These are phyloP conservation scores for Xiphophorus hellerii DNA, from an alignment of 2,113 vertebrate species.

Conservation along the genomic window DNA sequence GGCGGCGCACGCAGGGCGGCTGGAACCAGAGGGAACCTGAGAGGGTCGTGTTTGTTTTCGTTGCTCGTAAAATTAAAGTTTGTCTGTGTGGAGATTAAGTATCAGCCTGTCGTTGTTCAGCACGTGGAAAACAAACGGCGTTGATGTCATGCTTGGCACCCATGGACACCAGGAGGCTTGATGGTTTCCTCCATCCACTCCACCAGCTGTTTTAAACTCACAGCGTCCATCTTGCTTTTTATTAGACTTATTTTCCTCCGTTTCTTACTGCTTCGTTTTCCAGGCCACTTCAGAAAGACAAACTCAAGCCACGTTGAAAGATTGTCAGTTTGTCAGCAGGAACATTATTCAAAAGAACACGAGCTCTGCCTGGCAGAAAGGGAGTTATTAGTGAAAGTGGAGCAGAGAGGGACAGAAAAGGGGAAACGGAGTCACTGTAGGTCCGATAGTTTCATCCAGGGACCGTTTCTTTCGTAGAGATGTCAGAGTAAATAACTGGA, in stretches of 20 bases:
- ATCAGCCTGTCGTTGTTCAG: conserved; percentile 11
- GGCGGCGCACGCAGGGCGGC: conserved; percentile 49
- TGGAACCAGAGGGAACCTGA: conserved; percentile 66
- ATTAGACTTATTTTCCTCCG: conserved; percentile 43
- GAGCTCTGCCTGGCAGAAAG: conserved; percentile 41
- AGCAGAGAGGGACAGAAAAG: conserved; percentile 15
- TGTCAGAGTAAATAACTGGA: conserved; percentile 56
- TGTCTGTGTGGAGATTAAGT: conserved; percentile 11
- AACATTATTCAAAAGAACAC: conserved; percentile 58
- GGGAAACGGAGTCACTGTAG: conserved; percentile 13
- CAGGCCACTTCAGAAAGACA: conserved; percentile 59
- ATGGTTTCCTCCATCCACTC: conserved; percentile 65
- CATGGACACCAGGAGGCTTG: conserved; percentile 31
- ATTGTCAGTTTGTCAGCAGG: conserved; percentile 51
- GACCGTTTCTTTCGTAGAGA: conserved; percentile 48
- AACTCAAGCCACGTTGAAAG: conserved; percentile 37
- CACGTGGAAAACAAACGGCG: conserved; percentile 61
- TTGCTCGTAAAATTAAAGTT: conserved; percentile 14
- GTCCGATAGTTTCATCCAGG: conserved; percentile 18
- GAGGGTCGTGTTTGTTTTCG: conserved; percentile 21
- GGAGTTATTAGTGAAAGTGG: conserved; percentile 11
- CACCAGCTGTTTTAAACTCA: conserved; percentile 61
- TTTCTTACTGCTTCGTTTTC: conserved; percentile 29
- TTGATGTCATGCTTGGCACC: conserved; percentile 71
- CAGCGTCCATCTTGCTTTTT: conserved; percentile 60